Percentiles rank a stretch among this genome's conserved stretches.
Evolutionary conservation across 2,888 invertebrate species (phyloP).

Genomic region (Rhagonycha lutea): DNA sequence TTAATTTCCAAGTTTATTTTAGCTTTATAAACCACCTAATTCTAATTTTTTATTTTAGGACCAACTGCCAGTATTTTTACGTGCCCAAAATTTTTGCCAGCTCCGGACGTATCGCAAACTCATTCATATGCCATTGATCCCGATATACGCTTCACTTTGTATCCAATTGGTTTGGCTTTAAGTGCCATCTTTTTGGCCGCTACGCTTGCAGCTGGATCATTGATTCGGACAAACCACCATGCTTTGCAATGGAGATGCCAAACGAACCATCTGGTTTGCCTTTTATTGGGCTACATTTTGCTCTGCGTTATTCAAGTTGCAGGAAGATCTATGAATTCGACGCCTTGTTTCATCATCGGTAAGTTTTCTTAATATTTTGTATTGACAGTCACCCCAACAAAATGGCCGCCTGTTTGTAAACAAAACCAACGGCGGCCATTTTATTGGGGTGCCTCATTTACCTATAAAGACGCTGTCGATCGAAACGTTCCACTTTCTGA

Average conservation of each 20-base stretch:
- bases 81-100: conserved; percentile 63
- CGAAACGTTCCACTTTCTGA: background rate
- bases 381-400: background rate
- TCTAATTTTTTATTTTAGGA: conserved; percentile 38
- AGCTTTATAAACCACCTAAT: background rate
- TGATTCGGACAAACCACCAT: conserved; percentile 83
- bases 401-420: too few relatives aligned
- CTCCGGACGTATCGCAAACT: conserved; percentile 30
- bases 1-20: background rate
- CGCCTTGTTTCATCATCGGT: conserved; percentile 71
- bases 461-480: too few relatives aligned
- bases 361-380: conserved; percentile 51
- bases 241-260: conserved; percentile 89
- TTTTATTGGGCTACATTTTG: conserved; percentile 79
- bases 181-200: conserved; percentile 82
- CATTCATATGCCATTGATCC: conserved; percentile 28
- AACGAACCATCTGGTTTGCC: conserved; percentile 83
- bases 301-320: conserved; percentile 78
- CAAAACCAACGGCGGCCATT: too few relatives aligned
- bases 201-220: conserved; percentile 77
- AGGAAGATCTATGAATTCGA: conserved; percentile 62
- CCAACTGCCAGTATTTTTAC: conserved; percentile 62
- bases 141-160: conserved; percentile 70
- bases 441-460: too few relatives aligned
- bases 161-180: conserved; percentile 77